Base-by-base conservation (phyloP, 2,113 vertebrate genomes). In the Gambusia affinis region DNA sequence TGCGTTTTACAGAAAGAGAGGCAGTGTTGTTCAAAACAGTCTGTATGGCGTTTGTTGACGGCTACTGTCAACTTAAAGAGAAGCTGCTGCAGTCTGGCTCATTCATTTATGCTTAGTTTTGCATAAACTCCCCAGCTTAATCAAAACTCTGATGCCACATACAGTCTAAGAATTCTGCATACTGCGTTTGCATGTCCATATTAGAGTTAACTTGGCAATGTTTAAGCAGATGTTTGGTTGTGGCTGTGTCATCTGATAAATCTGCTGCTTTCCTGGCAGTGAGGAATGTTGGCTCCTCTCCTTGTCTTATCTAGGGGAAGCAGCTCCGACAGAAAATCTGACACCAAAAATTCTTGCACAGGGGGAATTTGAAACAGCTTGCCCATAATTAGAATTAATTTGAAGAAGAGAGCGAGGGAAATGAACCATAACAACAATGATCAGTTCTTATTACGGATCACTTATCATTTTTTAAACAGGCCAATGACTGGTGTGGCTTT, bases 361-460 rank as follows among this genome's bases (percentile, higher is more conserved):
- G 63, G 60, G 24, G 65, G 85, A 92, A 85, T 78, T 73, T 69
- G 64, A 78, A 88, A 81, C 85, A 86, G 87, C 75, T 80, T 78
- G 76, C 66, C 72, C 42, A 60, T 89, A 90, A 91, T 91, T 92
- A 87, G 83, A 90, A 93, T 89, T 73, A 86, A 93, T 91, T 87
- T 69, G 62, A 42, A 73, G 73, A 83, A 64, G 71, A 75, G 75
- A 83, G 70, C 51, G 39, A 60, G 51, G 80, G 82, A 88, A 88
- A 90, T 83, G 76, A 89, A 87, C 68, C 77, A 68, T 85, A 68
- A 78, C 76, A 85, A 80, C 84, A 72, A 73, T 78, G 69, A 87
- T 87, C 79, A 91, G 60, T 75, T 86, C 17, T 84, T 85, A 74
- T 82, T 83, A 85, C 72, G 73, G 62, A 83, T 81, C 78, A 69